phyloP scores from a whole-genome alignment of 2,888 invertebrate species.

The Tipula vernalis region DNA sequence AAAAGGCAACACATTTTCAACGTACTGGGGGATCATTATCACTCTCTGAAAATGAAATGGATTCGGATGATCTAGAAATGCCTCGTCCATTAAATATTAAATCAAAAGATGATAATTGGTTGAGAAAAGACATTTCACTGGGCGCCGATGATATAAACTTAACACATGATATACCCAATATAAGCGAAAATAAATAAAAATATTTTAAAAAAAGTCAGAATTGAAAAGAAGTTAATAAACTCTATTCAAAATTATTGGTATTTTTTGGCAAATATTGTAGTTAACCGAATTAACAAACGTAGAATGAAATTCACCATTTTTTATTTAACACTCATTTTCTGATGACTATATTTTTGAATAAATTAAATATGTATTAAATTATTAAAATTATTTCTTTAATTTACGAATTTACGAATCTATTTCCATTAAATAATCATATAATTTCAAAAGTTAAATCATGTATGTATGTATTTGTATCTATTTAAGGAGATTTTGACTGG shows the following conservation, averaged over 20 bases:
- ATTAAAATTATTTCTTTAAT: background rate
- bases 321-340: background rate
- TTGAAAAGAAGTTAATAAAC: background rate
- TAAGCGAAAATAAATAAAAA: background rate
- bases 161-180: background rate
- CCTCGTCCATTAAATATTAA: slow-evolving; percentile 23
- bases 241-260: background rate
- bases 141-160: background rate
- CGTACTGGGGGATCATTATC: slow-evolving; percentile 69
- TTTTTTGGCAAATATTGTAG: background rate
- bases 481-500: no score
- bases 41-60: slow-evolving; percentile 70
- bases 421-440: no score
- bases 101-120: slow-evolving; percentile 8
- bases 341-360: background rate
- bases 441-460: no score
- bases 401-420: no score
- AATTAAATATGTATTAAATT: background rate
- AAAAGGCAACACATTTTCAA: slow-evolving; percentile 29
- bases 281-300: background rate
- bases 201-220: background rate
- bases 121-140: background rate
- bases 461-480: no score
- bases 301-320: background rate
- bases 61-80: slow-evolving; percentile 44